Evolutionary conservation across 2,113 vertebrate genomes (phyloP).

Genomic region (Anhinga rufa): DNA sequence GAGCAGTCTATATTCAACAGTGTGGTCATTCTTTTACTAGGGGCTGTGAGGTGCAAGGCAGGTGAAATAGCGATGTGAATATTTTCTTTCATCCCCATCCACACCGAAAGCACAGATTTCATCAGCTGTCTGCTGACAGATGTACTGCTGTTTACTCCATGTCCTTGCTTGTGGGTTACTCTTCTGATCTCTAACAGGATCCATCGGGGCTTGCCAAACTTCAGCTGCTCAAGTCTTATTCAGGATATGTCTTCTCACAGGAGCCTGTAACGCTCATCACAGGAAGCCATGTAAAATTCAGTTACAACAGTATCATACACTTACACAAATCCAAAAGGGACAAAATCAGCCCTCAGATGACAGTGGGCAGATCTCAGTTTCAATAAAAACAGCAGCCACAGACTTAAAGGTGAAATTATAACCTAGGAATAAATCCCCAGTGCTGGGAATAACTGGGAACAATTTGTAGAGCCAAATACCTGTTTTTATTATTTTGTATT

Average conservation of each 20-base stretch:
- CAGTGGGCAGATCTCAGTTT: neutral
- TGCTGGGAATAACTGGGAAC: neutral
- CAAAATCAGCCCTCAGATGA: neutral
- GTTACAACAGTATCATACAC: neutral
- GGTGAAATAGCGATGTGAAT: neutral
- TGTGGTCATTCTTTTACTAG: neutral
- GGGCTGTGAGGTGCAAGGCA: neutral
- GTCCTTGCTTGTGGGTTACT: conserved; percentile 33
- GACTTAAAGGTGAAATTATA: neutral
- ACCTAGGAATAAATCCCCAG: neutral
- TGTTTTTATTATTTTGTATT: conserved; percentile 21
- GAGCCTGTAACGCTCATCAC: neutral
- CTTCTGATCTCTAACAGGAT: conserved; percentile 39
- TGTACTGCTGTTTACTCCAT: conserved; percentile 12
- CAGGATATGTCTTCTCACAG: neutral
- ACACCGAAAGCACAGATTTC: neutral
- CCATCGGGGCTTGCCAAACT: neutral
- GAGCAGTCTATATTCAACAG: conserved; percentile 62
- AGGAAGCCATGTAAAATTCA: conserved; percentile 22
- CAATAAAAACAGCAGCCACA: neutral
- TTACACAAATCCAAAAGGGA: conserved; percentile 1
- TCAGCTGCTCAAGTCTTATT: neutral
- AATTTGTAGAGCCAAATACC: neutral
- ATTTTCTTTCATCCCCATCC: conserved; percentile 62
- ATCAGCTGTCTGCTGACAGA: conserved; percentile 46